Evolutionary conservation across 1,140 invertebrate genomes (phyloP).

Genomic region (Alviniconcha marisindica): DNA sequence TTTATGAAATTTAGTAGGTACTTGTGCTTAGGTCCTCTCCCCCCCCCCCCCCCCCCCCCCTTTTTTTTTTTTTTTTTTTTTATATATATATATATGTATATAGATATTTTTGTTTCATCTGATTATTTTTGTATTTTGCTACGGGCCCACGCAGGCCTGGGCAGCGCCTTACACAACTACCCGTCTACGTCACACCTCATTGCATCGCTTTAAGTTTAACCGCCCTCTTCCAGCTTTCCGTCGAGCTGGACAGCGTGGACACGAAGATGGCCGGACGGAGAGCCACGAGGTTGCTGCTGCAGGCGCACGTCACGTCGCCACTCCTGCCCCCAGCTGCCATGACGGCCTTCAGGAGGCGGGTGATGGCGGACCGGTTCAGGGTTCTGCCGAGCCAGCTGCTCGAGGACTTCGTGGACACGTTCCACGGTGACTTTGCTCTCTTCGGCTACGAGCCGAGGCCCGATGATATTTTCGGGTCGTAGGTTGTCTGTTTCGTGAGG

Average conservation of each 20-base stretch:
- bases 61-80: no score
- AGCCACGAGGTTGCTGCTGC: not conserved
- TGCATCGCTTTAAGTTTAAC: not conserved
- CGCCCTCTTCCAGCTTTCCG: no score
- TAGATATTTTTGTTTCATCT: not conserved
- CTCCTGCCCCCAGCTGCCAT: not conserved
- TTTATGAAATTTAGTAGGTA: not conserved
- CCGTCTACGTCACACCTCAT: not conserved
- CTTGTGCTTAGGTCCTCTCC: no score
- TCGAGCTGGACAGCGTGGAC: not conserved
- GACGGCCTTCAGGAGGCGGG: not conserved
- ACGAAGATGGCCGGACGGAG: not conserved
- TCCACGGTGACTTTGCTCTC: not conserved
- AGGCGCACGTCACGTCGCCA: not conserved
- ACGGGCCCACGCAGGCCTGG: not conserved
- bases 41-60: no score
- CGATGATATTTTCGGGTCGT: not conserved
- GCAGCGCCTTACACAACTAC: not conserved
- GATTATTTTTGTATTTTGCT: not conserved
- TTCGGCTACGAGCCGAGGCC: conserved; percentile 11
- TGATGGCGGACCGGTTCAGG: not conserved
- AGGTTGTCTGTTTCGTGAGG: no score
- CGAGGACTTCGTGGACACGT: not conserved
- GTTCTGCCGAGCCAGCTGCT: not conserved
- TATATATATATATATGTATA: not conserved